Evolutionary conservation across 2,113 vertebrate species (phyloP).

Genomic region (Microcebus murinus): DNA sequence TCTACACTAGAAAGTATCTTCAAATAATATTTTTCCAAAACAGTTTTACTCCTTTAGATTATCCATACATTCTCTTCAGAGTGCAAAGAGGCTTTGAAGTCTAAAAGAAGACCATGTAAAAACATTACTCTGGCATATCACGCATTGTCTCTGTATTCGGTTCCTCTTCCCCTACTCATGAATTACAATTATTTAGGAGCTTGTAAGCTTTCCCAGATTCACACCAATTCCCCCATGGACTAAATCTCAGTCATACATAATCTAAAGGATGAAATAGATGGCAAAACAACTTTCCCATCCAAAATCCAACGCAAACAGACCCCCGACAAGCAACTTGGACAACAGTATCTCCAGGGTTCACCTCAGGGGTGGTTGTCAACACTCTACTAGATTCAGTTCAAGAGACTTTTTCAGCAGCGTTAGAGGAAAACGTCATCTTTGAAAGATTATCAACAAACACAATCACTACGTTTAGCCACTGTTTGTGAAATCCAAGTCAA

Average conservation of each 20-base stretch:
- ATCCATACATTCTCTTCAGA: neutral
- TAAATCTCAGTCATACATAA: constrained; percentile 80
- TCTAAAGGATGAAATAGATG: constrained; percentile 79
- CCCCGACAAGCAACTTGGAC: constrained; percentile 60
- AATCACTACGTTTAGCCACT: constrained; percentile 41
- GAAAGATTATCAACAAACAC: constrained; percentile 68
- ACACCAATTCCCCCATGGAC: constrained; percentile 79
- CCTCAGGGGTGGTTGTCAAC: constrained; percentile 63
- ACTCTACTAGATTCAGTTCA: constrained; percentile 50
- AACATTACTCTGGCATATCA: constrained; percentile 71
- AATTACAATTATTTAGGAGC: constrained; percentile 69
- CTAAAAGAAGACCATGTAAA: constrained; percentile 12
- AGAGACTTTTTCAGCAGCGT: constrained; percentile 34
- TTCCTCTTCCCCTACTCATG: constrained; percentile 50
- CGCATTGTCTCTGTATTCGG: neutral
- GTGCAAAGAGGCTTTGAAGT: neutral
- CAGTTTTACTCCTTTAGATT: constrained; percentile 36
- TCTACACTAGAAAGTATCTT: neutral
- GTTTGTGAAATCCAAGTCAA: constrained; percentile 62
- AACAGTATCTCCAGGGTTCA: constrained; percentile 53
- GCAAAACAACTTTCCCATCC: constrained; percentile 67
- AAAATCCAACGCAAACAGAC: constrained; percentile 81
- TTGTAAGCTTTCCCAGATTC: constrained; percentile 80
- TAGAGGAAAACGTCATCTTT: constrained; percentile 66
- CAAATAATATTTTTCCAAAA: constrained; percentile 35